Conservation (phyloP, 1,140 invertebrate species). For the Trichonephila clavata region DNA sequence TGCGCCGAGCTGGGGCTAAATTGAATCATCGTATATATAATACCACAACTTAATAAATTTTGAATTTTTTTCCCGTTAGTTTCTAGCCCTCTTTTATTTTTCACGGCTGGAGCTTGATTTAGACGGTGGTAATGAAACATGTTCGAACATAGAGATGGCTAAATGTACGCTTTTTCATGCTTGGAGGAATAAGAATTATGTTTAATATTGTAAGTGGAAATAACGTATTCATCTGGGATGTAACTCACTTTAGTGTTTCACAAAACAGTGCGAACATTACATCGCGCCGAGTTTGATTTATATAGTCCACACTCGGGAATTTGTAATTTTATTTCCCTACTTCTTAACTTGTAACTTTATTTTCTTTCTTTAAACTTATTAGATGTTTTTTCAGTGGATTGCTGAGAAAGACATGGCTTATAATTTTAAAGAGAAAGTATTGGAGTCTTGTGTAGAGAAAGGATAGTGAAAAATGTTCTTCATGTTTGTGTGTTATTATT, state of each 20-base stretch:
- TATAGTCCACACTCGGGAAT: not conserved
- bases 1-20: constrained; percentile 59
- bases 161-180: constrained; percentile 17
- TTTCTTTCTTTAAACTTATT: constrained; percentile 11
- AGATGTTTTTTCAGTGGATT: not conserved
- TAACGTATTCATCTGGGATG: constrained; percentile 29
- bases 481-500: not conserved
- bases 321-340: not conserved
- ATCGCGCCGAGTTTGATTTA: not conserved
- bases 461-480: not conserved
- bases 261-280: not conserved
- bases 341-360: constrained; percentile 11
- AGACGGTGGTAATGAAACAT: constrained; percentile 62
- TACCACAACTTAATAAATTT: constrained; percentile 66
- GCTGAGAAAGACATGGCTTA: not conserved
- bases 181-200: constrained; percentile 59
- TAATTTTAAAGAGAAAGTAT: not conserved
- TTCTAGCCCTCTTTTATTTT: constrained; percentile 43
- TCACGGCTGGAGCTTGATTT: constrained; percentile 41
- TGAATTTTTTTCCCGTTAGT: constrained; percentile 37
- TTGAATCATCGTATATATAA: constrained; percentile 73
- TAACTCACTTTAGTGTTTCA: constrained; percentile 23
- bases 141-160: not conserved
- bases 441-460: not conserved
- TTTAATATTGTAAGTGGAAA: constrained; percentile 70